Evolutionary conservation across 2,888 invertebrate species (phyloP), one percentile per base, ranked within the genome.

Genomic region (Yponomeuta evonymella): DNA sequence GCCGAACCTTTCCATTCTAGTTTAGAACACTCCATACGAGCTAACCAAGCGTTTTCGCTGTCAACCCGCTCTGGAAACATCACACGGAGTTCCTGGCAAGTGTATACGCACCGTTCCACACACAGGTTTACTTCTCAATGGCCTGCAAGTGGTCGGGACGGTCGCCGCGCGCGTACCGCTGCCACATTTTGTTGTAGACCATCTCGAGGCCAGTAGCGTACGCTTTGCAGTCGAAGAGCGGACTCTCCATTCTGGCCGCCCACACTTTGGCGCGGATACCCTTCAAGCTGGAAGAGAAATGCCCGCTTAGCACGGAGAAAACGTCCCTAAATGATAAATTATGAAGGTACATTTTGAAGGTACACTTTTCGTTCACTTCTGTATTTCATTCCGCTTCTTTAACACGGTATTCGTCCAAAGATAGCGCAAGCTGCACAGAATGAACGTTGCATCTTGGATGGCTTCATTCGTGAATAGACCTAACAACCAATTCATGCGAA

Each of bases 261-360:
- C 99, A 99, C 62, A 99, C 99, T 87, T 98, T 98, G 70, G 97
- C 98, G 70, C 99, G 95, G 81, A 97, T 96, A 30, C 95, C 96
- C 93, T 97, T 97, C 80, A 99, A 94, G 87, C 97, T 93, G 81
- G 84, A 93, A 84, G 75, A 67, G 67, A 72, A 73, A 36, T n/a
- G 58, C 9, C 23, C 33, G 36, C 23, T 71, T 69, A 67, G 33
- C 33, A 58, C 15, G 5, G 15, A 58, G 15, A 15, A 58, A 15
- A 58, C 43, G 23, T 23, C 23, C 23, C 23, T 23, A 23, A 23
- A 23, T 23, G 23, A 23, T 0, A 1, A 23, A 23, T 23, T 23
- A 23, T 23, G 5, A 36, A 5, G 5, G 36, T 36, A 36, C 36
- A 36, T 36, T 36, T 36, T 36, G 5, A 36, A 1, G 36, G 36